Evolutionary conservation across 2,888 invertebrate genomes (phyloP), one percentile per base, ranked within the genome.

Genomic region (Ptycholaimellus sp.): DNA sequence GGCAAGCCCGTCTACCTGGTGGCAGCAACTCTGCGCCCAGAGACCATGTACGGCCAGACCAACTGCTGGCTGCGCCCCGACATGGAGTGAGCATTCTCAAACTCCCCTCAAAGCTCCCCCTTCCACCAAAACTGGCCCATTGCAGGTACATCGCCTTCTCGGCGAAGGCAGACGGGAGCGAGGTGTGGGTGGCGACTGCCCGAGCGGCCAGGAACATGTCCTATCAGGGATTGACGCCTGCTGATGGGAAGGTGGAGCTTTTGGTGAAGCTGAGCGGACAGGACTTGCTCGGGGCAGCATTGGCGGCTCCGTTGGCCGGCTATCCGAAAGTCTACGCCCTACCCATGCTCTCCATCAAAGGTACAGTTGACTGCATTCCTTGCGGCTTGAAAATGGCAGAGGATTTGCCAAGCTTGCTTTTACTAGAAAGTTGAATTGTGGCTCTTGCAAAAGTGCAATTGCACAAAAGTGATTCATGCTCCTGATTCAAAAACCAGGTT

Each of bases 31-130:
- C 65, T 99, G n/a, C 70, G 93, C 40, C 90, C 96, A 1, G 96
- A 96, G 65, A 96, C 96, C 1, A 93, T 96, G 93, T 99, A 90
- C 57, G 96, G 96, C 0, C 96, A 96, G 65, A 96, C 96, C 0
- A 99, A 96, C 59, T 93, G 90, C 59, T 96, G 93, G 87, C 61
- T 96, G 3, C 76, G 77, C 54, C 96, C 96, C 0, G 85, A 90
- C 54, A 78, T 93, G 56, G 72, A 71, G 46, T 93, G 93, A 21
- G 35, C 17, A 6, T 9, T 30, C 7, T 23, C n/a, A n/a, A n/a
- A n/a, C n/a, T n/a, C n/a, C n/a, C n/a, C n/a, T n/a, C n/a, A n/a
- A n/a, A n/a, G n/a, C n/a, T n/a, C n/a, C 25, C 25, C 13, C 25
- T 23, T 23, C 25, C 25, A 23, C 13, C 25, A 13, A 23, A 23